These are phyloP conservation scores for Trichoplusia ni DNA, from an alignment of 1,140 invertebrate genomes.

Conservation along the genomic window DNA sequence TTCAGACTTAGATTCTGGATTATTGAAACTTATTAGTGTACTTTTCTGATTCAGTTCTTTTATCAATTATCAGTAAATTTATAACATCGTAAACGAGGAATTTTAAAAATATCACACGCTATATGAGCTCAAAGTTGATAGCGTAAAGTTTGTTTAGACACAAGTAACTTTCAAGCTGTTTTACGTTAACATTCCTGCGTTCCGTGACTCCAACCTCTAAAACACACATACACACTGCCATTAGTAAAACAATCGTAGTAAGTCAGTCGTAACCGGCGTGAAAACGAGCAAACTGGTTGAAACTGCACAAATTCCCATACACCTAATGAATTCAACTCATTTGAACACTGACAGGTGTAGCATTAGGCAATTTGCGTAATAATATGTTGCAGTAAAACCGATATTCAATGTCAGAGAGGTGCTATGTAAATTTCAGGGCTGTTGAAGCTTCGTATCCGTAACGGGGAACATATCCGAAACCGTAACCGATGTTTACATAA, in stretches of 20 bases:
- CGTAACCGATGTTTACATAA: no score
- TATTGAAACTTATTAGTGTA: no score
- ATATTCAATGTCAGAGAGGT: slow-evolving; percentile 41
- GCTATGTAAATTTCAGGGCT: slow-evolving; percentile 50
- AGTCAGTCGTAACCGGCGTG: background rate
- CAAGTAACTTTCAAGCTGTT: no score
- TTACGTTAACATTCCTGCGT: background rate
- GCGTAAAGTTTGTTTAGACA: no score
- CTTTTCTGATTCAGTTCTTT: no score
- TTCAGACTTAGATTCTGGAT: no score
- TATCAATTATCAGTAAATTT: no score
- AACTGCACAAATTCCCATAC: background rate
- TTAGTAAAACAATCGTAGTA: background rate
- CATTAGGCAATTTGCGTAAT: slow-evolving; percentile 68
- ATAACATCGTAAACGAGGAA: no score
- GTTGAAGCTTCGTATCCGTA: no score
- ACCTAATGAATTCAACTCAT: background rate
- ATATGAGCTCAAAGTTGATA: no score
- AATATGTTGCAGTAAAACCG: slow-evolving; percentile 51
- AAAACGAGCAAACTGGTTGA: background rate
- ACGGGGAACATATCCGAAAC: no score
- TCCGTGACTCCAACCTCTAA: slow-evolving; percentile 11
- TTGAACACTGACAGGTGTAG: slow-evolving; percentile 48
- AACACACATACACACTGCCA: background rate
- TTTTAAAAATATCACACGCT: no score